Evolutionary conservation across 1,140 invertebrate genomes (phyloP).

Genomic region (roundworm (Caenorhabditis elegans)): DNA sequence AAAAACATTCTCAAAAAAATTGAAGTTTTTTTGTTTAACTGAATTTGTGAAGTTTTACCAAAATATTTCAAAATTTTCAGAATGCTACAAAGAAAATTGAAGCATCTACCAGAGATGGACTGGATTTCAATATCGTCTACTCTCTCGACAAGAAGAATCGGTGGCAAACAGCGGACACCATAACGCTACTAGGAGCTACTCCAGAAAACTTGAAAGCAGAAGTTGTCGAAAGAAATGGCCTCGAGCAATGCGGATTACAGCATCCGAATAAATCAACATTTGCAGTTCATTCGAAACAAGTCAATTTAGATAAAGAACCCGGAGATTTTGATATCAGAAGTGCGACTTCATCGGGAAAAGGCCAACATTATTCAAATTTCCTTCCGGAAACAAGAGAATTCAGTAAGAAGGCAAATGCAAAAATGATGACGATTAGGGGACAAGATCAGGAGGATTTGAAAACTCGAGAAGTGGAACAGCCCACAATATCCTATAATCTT

Average conservation of each 20-base stretch:
- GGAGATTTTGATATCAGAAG: neutral
- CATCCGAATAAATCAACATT: neutral
- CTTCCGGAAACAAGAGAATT: neutral
- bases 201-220: neutral
- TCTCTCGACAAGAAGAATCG: neutral
- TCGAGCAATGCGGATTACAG: neutral
- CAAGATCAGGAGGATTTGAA: neutral
- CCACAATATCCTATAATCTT: neutral
- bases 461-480: neutral
- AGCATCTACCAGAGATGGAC: neutral
- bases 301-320: neutral
- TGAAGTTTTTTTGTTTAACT: too few relatives aligned
- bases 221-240: neutral
- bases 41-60: too few relatives aligned
- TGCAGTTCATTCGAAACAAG: constrained; percentile 7
- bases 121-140: neutral
- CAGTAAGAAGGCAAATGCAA: neutral
- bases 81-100: neutral
- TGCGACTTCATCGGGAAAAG: neutral
- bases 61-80: too few relatives aligned
- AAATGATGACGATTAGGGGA: neutral
- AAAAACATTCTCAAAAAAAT: too few relatives aligned
- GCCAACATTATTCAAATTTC: constrained; percentile 3
- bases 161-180: neutral
- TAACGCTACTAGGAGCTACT: neutral